Base-by-base conservation (phyloP, 2,888 invertebrate species). In the Drosophila hawaiiensis region DNA sequence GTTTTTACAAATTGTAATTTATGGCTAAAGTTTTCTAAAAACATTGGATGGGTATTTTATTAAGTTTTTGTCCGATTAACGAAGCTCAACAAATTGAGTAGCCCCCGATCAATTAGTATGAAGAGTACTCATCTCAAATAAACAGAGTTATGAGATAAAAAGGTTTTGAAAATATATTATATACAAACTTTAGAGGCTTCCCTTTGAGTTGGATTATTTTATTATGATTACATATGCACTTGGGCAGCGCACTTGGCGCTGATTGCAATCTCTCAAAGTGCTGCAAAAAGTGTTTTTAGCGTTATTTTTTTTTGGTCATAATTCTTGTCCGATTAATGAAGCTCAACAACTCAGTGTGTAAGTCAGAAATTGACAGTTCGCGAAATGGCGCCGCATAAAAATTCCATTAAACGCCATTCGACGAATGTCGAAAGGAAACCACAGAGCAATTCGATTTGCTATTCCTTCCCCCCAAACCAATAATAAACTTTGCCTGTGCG, bases 381-480 rank as follows among this genome's bases (percentile, higher is more conserved):
- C 75, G 58, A 55, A 60, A 75, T 67, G 70, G 66, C 60, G 55
- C 59, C 56, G 56, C 76, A 77, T 76, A 69, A 82, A 80, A 82
- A 84, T 83, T 68, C 82, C 84, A 81, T 80, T 75, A 72, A 83
- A 82, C 67, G 65, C 61, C 64, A 71, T 74, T 73, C 72, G 72
- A 33, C 55, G 73, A 75, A 53, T 73, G 70, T 41, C 68, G 68
- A 84, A 83, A 65, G 76, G 76, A 76, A 82, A 71, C 72, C 74
- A 69, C 66, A 70, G 55, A 73, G 73, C 54, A 84, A 83, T 82
- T 83, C 50, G 73, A 83, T 83, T 84, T 81, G 50, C 80, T 68
- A 73, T 70, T 62, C 35, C 58, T 55, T 19, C 41, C 47, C 9
- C 22, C 19, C 28, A 9, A 9, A 12, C 43, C 52, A 39, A 56